Evolutionary conservation across 2,888 invertebrate genomes (phyloP), one percentile per base, ranked within the genome.

Genomic region (Eulithis testata): DNA sequence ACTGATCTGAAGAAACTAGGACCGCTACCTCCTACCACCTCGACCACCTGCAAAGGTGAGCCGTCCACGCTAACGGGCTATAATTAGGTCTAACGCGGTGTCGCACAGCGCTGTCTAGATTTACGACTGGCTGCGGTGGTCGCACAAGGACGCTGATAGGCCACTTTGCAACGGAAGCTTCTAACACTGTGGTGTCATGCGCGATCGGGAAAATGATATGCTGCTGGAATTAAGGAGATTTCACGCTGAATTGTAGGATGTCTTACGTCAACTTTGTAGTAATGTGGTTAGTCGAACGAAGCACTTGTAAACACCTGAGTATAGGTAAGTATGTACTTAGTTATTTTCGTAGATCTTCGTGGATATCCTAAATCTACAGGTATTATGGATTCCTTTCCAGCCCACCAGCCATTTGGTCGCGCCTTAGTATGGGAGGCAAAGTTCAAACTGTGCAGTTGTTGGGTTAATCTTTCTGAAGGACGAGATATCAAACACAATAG

Each of bases 21-120:
- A 43, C 51, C 66, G 66, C 71, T 65, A 9, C 21, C 54, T 65
- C 64, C 60, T 58, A 12, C 49, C 21, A 11, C 64, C 57, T 40
- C 56, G 60, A 60, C 65, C 65, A 47, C 50, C 44, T 50, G 44
- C 49, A 71, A 71, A 78, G 74, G 72, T 78, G 78, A 78, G 77
- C 73, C 77, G 78, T 76, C 77, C 70, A 68, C 75, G 71, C 73
- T 83, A 85, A 84, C 87, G 84, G 85, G 70, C 75, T 81, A 77
- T 87, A 88, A 88, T 88, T 87, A 86, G 87, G 83, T 85, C 81
- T 82, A 83, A 83, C 81, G 78, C 78, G 81, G 79, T 81, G 85
- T 83, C 83, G 76, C 69, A 47, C 70, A 63, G 65, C 62, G 63
- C 70, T 61, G 65, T 67, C 73, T 74, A 77, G 81, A 88, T 87